Percentiles rank a stretch among this genome's conserved stretches.
These are phyloP conservation scores for Spondyliosoma cantharus DNA, from an alignment of 2,797 vertebrate species.

Conservation along the genomic window DNA sequence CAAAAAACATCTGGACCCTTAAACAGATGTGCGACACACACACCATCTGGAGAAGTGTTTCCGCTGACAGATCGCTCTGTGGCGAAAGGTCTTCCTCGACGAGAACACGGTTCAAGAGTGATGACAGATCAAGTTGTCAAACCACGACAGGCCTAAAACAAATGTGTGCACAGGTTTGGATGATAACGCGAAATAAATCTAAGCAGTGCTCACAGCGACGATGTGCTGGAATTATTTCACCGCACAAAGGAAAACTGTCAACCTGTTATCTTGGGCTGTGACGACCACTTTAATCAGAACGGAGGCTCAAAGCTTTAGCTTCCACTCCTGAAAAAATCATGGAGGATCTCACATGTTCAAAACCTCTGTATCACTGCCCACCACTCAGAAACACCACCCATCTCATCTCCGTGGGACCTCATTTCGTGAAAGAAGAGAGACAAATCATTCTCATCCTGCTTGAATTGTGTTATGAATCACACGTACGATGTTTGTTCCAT, in stretches of 20 bases:
- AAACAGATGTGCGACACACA: slow-evolving; percentile 64
- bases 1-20: slow-evolving; percentile 79
- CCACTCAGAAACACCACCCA: neutral
- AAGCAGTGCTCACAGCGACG: slow-evolving; percentile 1
- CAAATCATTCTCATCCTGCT: no score
- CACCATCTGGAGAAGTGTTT: slow-evolving; percentile 76
- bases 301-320: neutral
- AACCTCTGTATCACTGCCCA: neutral
- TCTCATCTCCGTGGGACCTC: no score
- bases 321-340: neutral
- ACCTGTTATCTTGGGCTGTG: slow-evolving; percentile 4
- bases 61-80: slow-evolving; percentile 59
- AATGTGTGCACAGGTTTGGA: slow-evolving; percentile 4
- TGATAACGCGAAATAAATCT: neutral
- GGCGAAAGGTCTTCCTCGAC: slow-evolving; percentile 46
- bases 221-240: neutral
- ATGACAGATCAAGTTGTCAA: slow-evolving; percentile 45
- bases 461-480: no score
- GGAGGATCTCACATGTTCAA: neutral
- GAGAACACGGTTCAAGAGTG: slow-evolving; percentile 37
- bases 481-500: no score
- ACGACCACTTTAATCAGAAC: neutral
- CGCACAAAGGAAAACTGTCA: neutral
- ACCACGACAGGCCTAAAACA: slow-evolving; percentile 1
- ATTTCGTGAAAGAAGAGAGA: no score